These are phyloP conservation scores for Meghimatium bilineatum DNA, from an alignment of 2,888 invertebrate genomes.

Conservation along the genomic window DNA sequence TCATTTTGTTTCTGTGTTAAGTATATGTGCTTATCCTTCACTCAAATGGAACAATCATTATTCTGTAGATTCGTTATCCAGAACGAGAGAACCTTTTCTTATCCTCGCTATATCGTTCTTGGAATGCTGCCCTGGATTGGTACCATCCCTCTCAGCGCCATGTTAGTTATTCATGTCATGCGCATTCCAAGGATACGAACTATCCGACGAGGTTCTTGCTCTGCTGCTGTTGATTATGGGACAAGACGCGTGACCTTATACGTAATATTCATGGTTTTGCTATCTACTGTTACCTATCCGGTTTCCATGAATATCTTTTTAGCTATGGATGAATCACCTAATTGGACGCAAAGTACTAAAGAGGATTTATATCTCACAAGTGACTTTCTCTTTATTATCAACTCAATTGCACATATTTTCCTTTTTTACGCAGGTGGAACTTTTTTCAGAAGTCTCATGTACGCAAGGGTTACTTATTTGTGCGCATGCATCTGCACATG, in stretches of 20 bases:
- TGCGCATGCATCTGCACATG: conserved; percentile 34
- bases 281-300: conserved; percentile 40
- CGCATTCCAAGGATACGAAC: conserved; percentile 33
- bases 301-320: conserved; percentile 40
- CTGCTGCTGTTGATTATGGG: conserved; percentile 26
- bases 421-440: conserved; percentile 39
- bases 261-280: conserved; percentile 40
- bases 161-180: conserved; percentile 36
- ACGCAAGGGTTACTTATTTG: conserved; percentile 30
- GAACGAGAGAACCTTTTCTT: conserved; percentile 30
- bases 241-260: conserved; percentile 38
- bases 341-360: conserved; percentile 34
- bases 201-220: conserved; percentile 17
- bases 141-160: conserved; percentile 34
- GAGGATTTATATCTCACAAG: conserved; percentile 32
- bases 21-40: conserved; percentile 37
- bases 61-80: conserved; percentile 28
- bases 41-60: background rate
- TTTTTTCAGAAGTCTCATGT: conserved; percentile 37
- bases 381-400: conserved; percentile 43
- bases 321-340: conserved; percentile 41
- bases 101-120: conserved; percentile 32
- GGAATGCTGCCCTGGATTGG: conserved; percentile 43
- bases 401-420: conserved; percentile 42
- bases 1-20: conserved; percentile 39